Percentiles rank a stretch among this genome's conserved stretches.
These are phyloP conservation scores for Achlya flavicornis DNA, from an alignment of 2,888 invertebrate genomes.

Conservation along the genomic window DNA sequence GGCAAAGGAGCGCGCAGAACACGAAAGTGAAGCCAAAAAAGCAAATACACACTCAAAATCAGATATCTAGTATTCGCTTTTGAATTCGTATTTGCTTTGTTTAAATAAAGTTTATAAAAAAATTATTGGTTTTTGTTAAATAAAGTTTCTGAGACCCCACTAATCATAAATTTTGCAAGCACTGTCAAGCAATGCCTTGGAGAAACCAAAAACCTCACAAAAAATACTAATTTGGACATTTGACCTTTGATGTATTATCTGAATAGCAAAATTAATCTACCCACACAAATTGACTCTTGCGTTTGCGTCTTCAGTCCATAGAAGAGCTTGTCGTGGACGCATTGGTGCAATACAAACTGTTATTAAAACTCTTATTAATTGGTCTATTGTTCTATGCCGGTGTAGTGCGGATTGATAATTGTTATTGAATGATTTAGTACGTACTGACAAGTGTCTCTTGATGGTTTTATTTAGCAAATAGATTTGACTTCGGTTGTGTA, in stretches of 20 bases:
- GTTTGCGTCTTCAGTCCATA: constrained; percentile 12
- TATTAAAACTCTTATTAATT: background rate
- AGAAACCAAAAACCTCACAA: too few species aligned
- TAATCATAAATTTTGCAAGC: too few species aligned
- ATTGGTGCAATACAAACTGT: background rate
- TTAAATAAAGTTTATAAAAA: too few species aligned
- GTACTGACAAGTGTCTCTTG: background rate
- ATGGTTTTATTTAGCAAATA: background rate
- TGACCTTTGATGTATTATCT: background rate
- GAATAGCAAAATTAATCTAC: background rate
- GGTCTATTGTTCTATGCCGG: background rate
- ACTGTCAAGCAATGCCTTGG: too few species aligned
- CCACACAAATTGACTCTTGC: background rate
- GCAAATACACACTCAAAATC: too few species aligned
- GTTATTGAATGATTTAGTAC: background rate
- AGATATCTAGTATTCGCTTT: too few species aligned
- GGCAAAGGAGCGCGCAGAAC: too few species aligned
- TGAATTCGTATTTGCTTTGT: too few species aligned
- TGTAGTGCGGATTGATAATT: background rate
- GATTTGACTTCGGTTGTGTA: background rate
- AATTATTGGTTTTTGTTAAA: too few species aligned
- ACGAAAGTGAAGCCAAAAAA: too few species aligned
- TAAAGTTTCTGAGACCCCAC: too few species aligned
- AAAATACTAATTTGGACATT: too few species aligned
- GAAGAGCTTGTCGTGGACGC: background rate